Conservation (phyloP, 2,888 invertebrate species). For the Mamestra brassicae region DNA sequence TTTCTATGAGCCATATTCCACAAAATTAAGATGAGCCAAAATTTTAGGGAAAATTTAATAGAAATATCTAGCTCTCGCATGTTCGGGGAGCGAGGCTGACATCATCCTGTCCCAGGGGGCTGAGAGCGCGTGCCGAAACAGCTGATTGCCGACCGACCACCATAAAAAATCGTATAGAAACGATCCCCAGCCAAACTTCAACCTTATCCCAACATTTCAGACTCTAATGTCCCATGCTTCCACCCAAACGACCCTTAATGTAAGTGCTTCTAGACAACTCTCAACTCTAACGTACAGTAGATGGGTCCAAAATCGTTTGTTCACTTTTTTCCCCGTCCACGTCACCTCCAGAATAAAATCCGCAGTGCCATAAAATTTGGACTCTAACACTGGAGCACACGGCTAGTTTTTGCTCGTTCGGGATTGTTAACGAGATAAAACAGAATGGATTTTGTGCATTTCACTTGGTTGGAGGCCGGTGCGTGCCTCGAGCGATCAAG, state of each 20-base stretch:
- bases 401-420: conserved; percentile 65
- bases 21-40: conserved; percentile 63
- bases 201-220: conserved; percentile 49
- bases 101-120: conserved; percentile 83
- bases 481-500: conserved; percentile 71
- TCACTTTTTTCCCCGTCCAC: conserved; percentile 73
- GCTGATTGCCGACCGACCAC: conserved; percentile 88
- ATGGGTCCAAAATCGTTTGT: conserved; percentile 77
- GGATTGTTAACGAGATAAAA: conserved; percentile 84
- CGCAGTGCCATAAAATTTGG: conserved; percentile 57
- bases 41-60: conserved; percentile 81
- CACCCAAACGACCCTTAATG: conserved; percentile 78
- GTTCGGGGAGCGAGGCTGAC: conserved; percentile 78
- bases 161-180: conserved; percentile 85
- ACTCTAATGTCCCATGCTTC: conserved; percentile 45
- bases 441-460: conserved; percentile 89
- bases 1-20: conserved; percentile 46
- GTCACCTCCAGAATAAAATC: conserved; percentile 80
- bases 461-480: conserved; percentile 82
- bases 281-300: conserved; percentile 71
- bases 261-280: conserved; percentile 52
- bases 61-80: conserved; percentile 76
- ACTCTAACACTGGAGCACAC: conserved; percentile 64
- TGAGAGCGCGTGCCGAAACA: conserved; percentile 87
- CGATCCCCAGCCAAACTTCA: conserved; percentile 59